These are phyloP conservation scores for Gallinago media DNA, from an alignment of 2,113 vertebrate species.

Conservation along the genomic window DNA sequence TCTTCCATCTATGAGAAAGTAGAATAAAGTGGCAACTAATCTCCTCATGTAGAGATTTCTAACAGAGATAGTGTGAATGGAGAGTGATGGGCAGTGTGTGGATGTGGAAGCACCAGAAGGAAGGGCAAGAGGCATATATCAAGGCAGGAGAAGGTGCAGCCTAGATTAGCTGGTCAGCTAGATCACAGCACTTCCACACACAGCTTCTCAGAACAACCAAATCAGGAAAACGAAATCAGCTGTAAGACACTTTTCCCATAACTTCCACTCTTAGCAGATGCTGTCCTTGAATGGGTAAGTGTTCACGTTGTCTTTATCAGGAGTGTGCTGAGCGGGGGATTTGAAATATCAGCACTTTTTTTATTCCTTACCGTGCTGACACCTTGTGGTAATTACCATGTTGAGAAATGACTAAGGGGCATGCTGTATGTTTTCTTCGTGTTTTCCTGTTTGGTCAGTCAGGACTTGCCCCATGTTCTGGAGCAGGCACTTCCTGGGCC, in stretches of 20 bases:
- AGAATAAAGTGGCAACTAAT: background rate
- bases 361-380: slow-evolving; percentile 42
- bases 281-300: background rate
- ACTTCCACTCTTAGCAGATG: background rate
- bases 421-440: background rate
- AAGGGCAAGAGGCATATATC: background rate
- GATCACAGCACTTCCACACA: background rate
- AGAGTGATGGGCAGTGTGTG: background rate
- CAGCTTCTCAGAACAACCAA: background rate
- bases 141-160: background rate
- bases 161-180: background rate
- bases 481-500: background rate
- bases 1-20: background rate
- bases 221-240: background rate
- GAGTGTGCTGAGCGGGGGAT: background rate
- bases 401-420: background rate
- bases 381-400: slow-evolving; percentile 56
- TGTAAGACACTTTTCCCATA: background rate
- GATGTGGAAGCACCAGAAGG: background rate
- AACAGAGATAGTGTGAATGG: background rate
- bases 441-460: background rate
- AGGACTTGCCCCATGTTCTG: background rate
- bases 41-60: background rate
- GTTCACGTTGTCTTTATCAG: background rate
- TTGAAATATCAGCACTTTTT: background rate